phyloP scores from a whole-genome alignment of 2,888 invertebrate species.

The Rhagonycha fulva region DNA sequence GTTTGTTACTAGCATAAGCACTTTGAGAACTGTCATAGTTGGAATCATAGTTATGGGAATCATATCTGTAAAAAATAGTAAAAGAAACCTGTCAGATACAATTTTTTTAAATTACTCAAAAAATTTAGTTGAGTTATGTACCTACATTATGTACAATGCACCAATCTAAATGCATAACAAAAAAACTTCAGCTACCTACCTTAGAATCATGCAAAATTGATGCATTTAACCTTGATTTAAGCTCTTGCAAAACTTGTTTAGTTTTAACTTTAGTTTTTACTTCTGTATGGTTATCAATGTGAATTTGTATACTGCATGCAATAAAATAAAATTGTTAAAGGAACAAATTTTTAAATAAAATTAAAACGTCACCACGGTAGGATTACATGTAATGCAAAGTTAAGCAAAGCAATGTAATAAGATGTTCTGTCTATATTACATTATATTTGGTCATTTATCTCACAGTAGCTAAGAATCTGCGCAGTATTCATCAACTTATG shows the following conservation, averaged over 20 bases:
- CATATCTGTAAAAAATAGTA: constrained; percentile 30
- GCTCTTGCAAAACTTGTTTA: constrained; percentile 25
- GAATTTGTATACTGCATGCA: constrained; percentile 22
- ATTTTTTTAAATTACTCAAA: neutral
- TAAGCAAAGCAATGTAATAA: constrained; percentile 3
- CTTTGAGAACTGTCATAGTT: constrained; percentile 33
- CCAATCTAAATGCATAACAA: neutral
- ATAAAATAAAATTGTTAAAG: constrained; percentile 19
- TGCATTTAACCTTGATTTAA: constrained; percentile 19
- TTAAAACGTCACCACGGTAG: constrained; percentile 15
- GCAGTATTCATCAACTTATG: too few relatives aligned
- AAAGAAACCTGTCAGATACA: neutral
- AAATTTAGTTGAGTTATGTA: constrained; percentile 18
- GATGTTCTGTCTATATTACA: neutral
- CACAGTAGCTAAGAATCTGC: neutral
- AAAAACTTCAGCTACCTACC: constrained; percentile 15
- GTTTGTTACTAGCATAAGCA: constrained; percentile 27
- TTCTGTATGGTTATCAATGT: constrained; percentile 12
- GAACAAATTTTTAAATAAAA: constrained; percentile 1
- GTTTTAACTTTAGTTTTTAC: constrained; percentile 16
- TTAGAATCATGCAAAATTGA: constrained; percentile 6
- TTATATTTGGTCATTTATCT: neutral
- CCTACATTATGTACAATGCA: constrained; percentile 2
- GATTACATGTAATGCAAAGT: neutral
- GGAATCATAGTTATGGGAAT: constrained; percentile 33